Percentiles rank a stretch among this genome's conserved stretches.
Conservation (phyloP, 2,113 vertebrate species). For the Petromus typicus region DNA sequence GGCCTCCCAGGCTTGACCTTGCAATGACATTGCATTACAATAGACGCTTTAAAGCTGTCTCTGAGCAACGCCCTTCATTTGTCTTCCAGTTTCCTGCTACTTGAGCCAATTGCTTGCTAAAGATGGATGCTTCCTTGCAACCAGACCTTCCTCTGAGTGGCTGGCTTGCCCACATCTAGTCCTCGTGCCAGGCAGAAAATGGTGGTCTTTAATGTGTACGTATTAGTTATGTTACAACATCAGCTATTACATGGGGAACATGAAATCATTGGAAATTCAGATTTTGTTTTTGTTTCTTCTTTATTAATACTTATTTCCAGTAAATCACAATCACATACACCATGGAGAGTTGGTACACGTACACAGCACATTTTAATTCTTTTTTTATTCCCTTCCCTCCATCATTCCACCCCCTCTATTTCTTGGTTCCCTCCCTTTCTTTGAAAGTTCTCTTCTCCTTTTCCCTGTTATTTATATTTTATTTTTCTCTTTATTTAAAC, state of each 20-base stretch:
- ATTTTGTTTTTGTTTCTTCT: not conserved
- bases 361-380: not conserved
- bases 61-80: not conserved
- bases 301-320: not conserved
- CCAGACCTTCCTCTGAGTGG: not conserved
- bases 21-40: not conserved
- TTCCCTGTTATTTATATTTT: not conserved
- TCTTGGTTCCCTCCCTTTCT: not conserved
- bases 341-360: not conserved
- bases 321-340: not conserved
- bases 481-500: not conserved
- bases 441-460: not conserved
- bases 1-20: too few species aligned
- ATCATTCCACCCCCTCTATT: not conserved
- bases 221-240: conserved; percentile 17
- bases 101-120: not conserved
- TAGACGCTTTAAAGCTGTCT: not conserved
- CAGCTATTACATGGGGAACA: not conserved
- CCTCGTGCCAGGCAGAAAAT: not conserved
- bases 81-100: not conserved
- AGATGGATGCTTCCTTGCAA: fast-evolving
- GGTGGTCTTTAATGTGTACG: not conserved
- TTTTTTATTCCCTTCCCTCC: not conserved
- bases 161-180: not conserved
- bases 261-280: conserved; percentile 8